A percentile compares a stretch with the other conserved stretches of the same genome.
Evolutionary conservation across 2,888 invertebrate species (phyloP).

Genomic region (Drosophila macrospina): DNA sequence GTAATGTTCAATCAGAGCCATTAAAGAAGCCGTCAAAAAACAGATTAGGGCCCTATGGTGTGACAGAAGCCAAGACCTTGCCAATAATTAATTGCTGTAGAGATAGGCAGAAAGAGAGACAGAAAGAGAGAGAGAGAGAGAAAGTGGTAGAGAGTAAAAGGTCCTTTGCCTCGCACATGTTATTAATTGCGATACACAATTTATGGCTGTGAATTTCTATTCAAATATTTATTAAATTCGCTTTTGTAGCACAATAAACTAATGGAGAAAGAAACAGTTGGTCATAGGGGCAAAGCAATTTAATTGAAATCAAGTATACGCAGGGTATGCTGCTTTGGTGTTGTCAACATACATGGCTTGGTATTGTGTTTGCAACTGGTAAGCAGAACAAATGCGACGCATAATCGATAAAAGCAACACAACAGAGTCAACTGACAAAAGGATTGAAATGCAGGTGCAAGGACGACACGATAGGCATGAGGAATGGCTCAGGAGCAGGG

Average conservation of each 20-base stretch:
- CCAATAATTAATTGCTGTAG: slow-evolving; percentile 53
- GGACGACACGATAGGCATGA: slow-evolving; percentile 31
- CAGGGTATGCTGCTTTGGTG: slow-evolving; percentile 27
- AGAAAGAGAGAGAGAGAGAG: background rate
- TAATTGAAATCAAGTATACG: slow-evolving; percentile 61
- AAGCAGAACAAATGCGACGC: slow-evolving; percentile 32
- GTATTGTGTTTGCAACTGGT: slow-evolving; percentile 27
- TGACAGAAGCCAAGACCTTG: slow-evolving; percentile 16
- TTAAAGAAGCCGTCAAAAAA: slow-evolving; percentile 15
- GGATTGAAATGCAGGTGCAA: slow-evolving; percentile 55
- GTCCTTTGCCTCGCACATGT: slow-evolving; percentile 31
- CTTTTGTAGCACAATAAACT: background rate
- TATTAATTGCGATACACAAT: slow-evolving; percentile 46
- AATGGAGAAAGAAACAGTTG: background rate
- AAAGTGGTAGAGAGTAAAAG: background rate
- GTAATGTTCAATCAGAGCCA: slow-evolving; percentile 22
- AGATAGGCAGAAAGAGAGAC: background rate
- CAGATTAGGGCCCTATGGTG: slow-evolving; percentile 13
- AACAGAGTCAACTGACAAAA: slow-evolving; percentile 20
- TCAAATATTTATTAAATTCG: slow-evolving; percentile 17
- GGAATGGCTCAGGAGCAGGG: background rate
- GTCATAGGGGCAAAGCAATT: slow-evolving; percentile 21
- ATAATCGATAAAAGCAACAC: slow-evolving; percentile 59
- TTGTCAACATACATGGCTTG: slow-evolving; percentile 13
- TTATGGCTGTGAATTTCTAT: slow-evolving; percentile 16